Evolutionary conservation across 2,888 invertebrate species (phyloP), one percentile per base, ranked within the genome.

Genomic region (Rhagium mordax): DNA sequence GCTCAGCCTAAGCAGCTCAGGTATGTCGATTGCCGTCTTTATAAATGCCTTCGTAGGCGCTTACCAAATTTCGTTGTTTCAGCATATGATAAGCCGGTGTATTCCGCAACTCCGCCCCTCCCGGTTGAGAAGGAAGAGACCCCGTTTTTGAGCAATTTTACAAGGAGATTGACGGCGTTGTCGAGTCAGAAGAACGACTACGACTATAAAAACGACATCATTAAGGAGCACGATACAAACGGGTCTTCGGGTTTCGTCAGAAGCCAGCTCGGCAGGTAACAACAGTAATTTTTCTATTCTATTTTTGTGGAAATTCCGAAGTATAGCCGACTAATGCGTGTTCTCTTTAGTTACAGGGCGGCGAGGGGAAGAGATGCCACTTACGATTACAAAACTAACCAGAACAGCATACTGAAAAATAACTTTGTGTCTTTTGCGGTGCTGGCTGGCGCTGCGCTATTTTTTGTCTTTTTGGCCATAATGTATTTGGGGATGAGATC

Each of bases 101-200:
- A 78, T 24, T 66, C 75, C 0, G 74, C 81, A 1, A 53, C 81
- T 5, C 8, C 79, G 69, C 33, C 76, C 21, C 51, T 55, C 6
- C 3, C 73, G 6, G 48, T 27, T 3, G 82, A 84, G 3, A 82
- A 91, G 84, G 90, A 90, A 74, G 92, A 93, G 83, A 92, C 93
- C 79, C 93, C 93, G 66, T 94, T 92, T 86, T 88, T 93, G 82
- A 93, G 93, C 82, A 93, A 92, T 82, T 94, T 94, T 80, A 93
- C 93, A 0, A 89, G 91, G 72, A 90, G 93, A 73, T 85, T 93
- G 73, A 90, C 91, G 13, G 85, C 85, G 62, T 62, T 87, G 55
- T 84, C 83, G 3, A 76, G 78, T 20, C 83, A 81, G 27, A 85
- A 81, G 57, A 71, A 74, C 10, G 84, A 84, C 18, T 82, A 78